These are phyloP conservation scores for Tetranychus piercei DNA, from an alignment of 2,888 invertebrate genomes.

Conservation along the genomic window DNA sequence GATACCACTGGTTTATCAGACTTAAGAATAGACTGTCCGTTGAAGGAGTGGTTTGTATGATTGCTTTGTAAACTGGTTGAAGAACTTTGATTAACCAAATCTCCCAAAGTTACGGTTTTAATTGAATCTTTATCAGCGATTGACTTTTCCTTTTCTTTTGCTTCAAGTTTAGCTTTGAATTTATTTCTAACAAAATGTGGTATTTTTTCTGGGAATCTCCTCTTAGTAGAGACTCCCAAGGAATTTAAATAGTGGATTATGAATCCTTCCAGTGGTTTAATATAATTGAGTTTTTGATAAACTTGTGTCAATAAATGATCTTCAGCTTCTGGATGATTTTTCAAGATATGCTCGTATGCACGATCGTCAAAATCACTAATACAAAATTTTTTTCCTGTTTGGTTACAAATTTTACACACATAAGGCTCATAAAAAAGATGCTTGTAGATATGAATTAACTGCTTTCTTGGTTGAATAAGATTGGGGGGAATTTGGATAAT, in stretches of 20 bases:
- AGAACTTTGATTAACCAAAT: neutral
- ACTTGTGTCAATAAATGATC: neutral
- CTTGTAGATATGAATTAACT: conserved; percentile 9
- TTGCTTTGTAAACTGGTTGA: neutral
- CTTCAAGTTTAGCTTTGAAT: neutral
- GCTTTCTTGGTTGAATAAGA: neutral
- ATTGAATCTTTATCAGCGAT: neutral
- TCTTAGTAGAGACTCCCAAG: neutral
- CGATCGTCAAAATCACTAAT: conserved; percentile 5
- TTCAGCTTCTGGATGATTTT: conserved; percentile 2
- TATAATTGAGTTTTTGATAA: neutral
- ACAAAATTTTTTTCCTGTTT: conserved; percentile 1
- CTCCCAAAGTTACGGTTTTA: neutral
- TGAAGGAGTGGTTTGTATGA: neutral
- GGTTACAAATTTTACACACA: neutral
- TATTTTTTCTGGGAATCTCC: neutral
- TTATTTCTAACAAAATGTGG: neutral
- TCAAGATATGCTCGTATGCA: neutral
- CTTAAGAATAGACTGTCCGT: neutral
- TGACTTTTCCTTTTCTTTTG: neutral
- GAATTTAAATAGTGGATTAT: neutral
- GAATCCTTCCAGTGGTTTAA: neutral
- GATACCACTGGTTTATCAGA: neutral
- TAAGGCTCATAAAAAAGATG: conserved; percentile 12
- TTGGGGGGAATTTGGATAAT: neutral